Base-by-base conservation (phyloP, 2,797 vertebrate genomes). In the Ctenopoma multispine region DNA sequence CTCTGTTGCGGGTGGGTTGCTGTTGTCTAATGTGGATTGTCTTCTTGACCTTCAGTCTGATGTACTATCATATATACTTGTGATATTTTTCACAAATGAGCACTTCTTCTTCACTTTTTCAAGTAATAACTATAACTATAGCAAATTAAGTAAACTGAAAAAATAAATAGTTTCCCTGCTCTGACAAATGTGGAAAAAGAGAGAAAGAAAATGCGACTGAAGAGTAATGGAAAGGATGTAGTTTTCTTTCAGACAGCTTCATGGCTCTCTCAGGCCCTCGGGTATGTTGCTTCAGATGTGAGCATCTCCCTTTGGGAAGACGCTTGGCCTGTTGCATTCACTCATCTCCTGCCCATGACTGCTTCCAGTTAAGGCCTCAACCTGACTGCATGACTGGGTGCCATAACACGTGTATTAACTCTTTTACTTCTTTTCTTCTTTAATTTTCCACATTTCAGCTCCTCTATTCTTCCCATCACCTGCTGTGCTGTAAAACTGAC, bases 241-340 rank as follows among this genome's bases (percentile, higher is more conserved):
- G 57, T 80, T 80, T 85, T 79, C 68, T 72, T 72, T 55, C 46
- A 64, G 59, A 17, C 65, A 41, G 54, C 60, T 83, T 86, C 66
- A 80, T 78, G 64, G 57, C 78, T 75, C 86, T 86, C 80, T 70
- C 79, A 78, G 74, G 67, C 72, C 69, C 56, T 47, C 2, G 44
- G 63, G 62, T 78, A 76, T 86, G 82, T 85, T 84, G 76, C 80
- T 85, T 88, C 82, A 77, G 74, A 89, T 77, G 74, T 82, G 62
- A 83, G 58, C 69, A 44, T 72, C 60, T 67, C 78, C 77, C 84
- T 73, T 23, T 63, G 75, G 82, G 72, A 80, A 6, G 18, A 27
- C 51, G 57, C 60, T 71, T 9, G 47, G 66, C 58, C 66, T n/a
- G 41, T 48, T 61, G 79, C 81, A 50, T 58, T 77, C 81, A 86